Percentiles rank a stretch among this genome's conserved stretches.
These are phyloP conservation scores for Patella depressa DNA, from an alignment of 2,888 invertebrate genomes.

Conservation along the genomic window DNA sequence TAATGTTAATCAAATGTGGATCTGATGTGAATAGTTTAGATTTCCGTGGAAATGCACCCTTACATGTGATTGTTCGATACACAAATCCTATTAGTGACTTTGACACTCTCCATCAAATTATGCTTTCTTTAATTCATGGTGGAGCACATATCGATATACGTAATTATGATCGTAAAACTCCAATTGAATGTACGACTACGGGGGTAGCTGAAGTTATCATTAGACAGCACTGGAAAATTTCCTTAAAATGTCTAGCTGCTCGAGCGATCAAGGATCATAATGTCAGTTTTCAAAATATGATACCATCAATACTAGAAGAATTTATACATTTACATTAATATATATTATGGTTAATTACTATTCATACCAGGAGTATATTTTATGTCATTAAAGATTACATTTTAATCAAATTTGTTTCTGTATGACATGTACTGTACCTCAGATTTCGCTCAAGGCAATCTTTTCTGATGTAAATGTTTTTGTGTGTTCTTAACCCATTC, in stretches of 20 bases:
- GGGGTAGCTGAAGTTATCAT: slow-evolving; percentile 84
- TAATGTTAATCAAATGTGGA: slow-evolving; percentile 84
- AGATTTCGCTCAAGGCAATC: too few relatives aligned
- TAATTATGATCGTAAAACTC: slow-evolving; percentile 59
- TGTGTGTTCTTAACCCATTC: too few relatives aligned
- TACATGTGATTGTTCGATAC: slow-evolving; percentile 81
- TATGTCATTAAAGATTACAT: too few relatives aligned
- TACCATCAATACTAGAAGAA: slow-evolving; percentile 61
- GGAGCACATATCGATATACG: slow-evolving; percentile 88
- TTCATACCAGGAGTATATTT: too few relatives aligned
- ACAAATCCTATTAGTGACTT: slow-evolving; percentile 73
- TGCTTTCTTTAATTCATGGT: slow-evolving; percentile 80
- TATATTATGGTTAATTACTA: background rate
- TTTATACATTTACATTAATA: slow-evolving; percentile 63
- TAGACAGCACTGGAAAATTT: slow-evolving; percentile 75
- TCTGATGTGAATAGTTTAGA: slow-evolving; percentile 86
- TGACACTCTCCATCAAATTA: slow-evolving; percentile 75
- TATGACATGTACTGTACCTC: too few relatives aligned
- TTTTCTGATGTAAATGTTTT: too few relatives aligned
- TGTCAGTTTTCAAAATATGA: slow-evolving; percentile 49
- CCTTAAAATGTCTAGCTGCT: slow-evolving; percentile 63
- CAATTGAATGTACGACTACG: slow-evolving; percentile 69
- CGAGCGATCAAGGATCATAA: slow-evolving; percentile 79
- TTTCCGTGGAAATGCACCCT: slow-evolving; percentile 88
- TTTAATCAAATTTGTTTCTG: too few relatives aligned